Base-by-base conservation (phyloP, 2,888 invertebrate species). In the Teleogryllus oceanicus region DNA sequence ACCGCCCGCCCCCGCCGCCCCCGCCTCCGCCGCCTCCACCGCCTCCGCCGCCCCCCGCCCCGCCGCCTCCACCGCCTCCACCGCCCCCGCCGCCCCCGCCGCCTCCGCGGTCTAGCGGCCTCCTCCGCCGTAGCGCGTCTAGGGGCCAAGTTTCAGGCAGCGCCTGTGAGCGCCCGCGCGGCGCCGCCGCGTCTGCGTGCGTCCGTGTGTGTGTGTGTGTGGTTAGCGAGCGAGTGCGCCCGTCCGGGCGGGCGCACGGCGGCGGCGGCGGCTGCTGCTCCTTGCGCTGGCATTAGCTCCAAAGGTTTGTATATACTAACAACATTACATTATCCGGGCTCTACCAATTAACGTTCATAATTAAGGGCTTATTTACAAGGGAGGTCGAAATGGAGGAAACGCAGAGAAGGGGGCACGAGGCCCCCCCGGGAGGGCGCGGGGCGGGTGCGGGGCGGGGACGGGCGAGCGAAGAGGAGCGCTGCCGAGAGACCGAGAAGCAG, bases 321-420 rank as follows among this genome's bases (percentile, higher is more conserved):
- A 80, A 80, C 82, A 82, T 83, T 83, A 83, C 81, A 81, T 82
- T 83, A 81, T 81, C 81, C 80, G 78, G 78, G 81, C 83, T 81
- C 81, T 82, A 78, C 80, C 81, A 83, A 83, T 83, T 83, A 83
- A 80, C 76, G 80, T 80, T 81, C 81, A 81, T 83, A 83, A 83
- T 83, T 83, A 83, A 83, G 80, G 81, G 77, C 79, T 79, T 79
- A 79, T 79, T 79, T 79, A 79, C 79, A 79, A 77, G 79, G 62
- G 79, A 12, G 49, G 76, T 51, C n/a, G 79, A 79, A 76, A 79
- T n/a, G 76, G 51, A 76, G 51, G 62, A 62, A 62, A n/a, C 62
- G 62, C 16, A 13, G 62, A n/a, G 62, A 13, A 62, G 62, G 16
- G 62, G 62, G 16, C 16, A n/a, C 13, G 62, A 10, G n/a, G 62